phyloP scores from a whole-genome alignment of 2,113 vertebrate genomes.

The Tautogolabrus adspersus region DNA sequence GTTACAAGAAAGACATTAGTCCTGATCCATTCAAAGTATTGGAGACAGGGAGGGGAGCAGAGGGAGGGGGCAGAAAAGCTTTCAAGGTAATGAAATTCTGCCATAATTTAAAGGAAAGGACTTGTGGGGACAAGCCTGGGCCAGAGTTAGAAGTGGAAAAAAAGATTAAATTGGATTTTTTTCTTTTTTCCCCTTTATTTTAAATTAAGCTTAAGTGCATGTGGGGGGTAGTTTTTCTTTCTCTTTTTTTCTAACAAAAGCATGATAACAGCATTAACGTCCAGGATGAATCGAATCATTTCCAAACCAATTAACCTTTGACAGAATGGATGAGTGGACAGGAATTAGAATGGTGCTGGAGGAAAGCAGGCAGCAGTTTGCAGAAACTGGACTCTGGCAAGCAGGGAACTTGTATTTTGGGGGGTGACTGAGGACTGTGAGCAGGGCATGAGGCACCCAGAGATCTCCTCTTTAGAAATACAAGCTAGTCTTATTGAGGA shows the following conservation, averaged over 20 bases:
- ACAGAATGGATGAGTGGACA: constrained; percentile 86
- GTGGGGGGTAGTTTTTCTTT: constrained; percentile 81
- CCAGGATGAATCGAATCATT: constrained; percentile 89
- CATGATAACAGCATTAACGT: constrained; percentile 89
- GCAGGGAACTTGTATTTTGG: constrained; percentile 25
- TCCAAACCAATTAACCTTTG: constrained; percentile 91
- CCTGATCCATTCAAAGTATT: constrained; percentile 83
- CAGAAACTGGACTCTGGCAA: constrained; percentile 28
- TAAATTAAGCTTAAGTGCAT: constrained; percentile 86
- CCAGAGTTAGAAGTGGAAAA: constrained; percentile 68
- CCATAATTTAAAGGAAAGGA: constrained; percentile 88
- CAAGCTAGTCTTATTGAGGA: neutral
- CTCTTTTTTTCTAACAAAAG: constrained; percentile 77
- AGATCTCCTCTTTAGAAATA: neutral
- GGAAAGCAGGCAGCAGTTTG: constrained; percentile 30
- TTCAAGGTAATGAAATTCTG: constrained; percentile 90
- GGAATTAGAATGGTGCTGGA: constrained; percentile 76
- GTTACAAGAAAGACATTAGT: constrained; percentile 88
- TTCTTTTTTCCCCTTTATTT: constrained; percentile 79
- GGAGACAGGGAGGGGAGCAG: constrained; percentile 68
- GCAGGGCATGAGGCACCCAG: constrained; percentile 28
- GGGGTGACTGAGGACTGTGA: constrained; percentile 23
- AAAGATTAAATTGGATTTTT: constrained; percentile 87
- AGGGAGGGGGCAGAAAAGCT: constrained; percentile 81
- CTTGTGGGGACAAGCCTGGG: constrained; percentile 82